Conservation (phyloP, 2,888 invertebrate species). For the Mantis religiosa region DNA sequence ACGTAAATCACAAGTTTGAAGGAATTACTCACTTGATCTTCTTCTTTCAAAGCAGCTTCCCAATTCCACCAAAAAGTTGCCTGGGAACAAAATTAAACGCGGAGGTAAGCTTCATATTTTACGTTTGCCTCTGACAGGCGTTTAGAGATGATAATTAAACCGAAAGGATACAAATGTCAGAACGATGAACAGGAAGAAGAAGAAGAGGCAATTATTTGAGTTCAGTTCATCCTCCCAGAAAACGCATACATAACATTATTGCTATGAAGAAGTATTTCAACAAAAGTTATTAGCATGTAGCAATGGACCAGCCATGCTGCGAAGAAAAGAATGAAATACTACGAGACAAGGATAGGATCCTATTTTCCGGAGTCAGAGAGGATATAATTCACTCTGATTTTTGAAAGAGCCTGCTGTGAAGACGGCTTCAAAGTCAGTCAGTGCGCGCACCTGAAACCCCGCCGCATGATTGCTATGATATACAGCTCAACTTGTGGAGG, state of each 20-base stretch:
- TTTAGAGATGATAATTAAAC: conserved; percentile 31
- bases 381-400: conserved; percentile 29
- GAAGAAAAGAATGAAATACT: conserved; percentile 11
- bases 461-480: conserved; percentile 26
- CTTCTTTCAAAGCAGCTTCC: not conserved
- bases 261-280: conserved; percentile 10
- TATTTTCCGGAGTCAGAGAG: conserved; percentile 24
- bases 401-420: conserved; percentile 29
- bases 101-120: conserved; percentile 19
- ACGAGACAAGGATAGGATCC: conserved; percentile 5
- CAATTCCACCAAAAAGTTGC: not conserved
- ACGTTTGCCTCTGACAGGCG: conserved; percentile 17
- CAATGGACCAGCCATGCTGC: not conserved
- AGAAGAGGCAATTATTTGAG: conserved; percentile 29
- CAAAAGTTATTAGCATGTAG: conserved; percentile 17
- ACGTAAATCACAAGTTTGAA: not conserved
- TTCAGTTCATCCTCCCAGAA: not conserved
- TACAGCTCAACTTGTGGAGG: conserved; percentile 8
- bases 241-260: conserved; percentile 9
- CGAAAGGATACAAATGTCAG: conserved; percentile 22
- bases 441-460: not conserved
- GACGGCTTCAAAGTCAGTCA: conserved; percentile 29
- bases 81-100: not conserved
- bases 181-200: not conserved
- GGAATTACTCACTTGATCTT: not conserved